A percentile compares a stretch with the other conserved stretches of the same genome.
Evolutionary conservation across 1,140 invertebrate genomes (phyloP).

Genomic region (Wasmannia auropunctata): DNA sequence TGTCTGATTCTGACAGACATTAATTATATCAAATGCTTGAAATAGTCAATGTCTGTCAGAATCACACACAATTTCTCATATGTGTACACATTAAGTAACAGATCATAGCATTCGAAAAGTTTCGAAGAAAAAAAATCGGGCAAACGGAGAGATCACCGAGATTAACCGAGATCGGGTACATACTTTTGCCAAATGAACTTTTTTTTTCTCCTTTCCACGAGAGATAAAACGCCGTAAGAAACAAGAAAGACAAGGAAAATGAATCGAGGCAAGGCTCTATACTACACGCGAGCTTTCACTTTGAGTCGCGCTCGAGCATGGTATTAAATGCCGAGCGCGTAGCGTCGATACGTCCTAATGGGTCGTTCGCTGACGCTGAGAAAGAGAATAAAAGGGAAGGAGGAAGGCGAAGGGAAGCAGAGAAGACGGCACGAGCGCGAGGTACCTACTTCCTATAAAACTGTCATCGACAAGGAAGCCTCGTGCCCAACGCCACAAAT

Average conservation of each 20-base stretch:
- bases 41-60: too few relatives aligned
- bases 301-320: slow-evolving; percentile 46
- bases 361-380: slow-evolving; percentile 34
- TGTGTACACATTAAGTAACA: too few relatives aligned
- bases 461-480: slow-evolving; percentile 22
- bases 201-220: background rate
- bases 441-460: slow-evolving; percentile 44
- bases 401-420: background rate
- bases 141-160: background rate
- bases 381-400: slow-evolving; percentile 27
- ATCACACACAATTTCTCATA: too few relatives aligned
- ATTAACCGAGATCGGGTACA: background rate
- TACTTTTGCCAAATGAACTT: background rate
- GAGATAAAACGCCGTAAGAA: background rate
- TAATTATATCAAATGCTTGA: background rate
- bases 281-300: slow-evolving; percentile 52
- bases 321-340: slow-evolving; percentile 53
- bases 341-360: slow-evolving; percentile 54
- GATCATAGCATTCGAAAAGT: background rate
- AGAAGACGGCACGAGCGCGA: background rate
- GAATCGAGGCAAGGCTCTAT: slow-evolving; percentile 33
- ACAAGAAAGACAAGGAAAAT: slow-evolving; percentile 32
- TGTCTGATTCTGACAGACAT: background rate
- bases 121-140: background rate
- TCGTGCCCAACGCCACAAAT: background rate